Percentiles rank a stretch among this genome's conserved stretches.
phyloP scores from a whole-genome alignment of 2,888 invertebrate species.

The Caenorhabditis wallacei region DNA sequence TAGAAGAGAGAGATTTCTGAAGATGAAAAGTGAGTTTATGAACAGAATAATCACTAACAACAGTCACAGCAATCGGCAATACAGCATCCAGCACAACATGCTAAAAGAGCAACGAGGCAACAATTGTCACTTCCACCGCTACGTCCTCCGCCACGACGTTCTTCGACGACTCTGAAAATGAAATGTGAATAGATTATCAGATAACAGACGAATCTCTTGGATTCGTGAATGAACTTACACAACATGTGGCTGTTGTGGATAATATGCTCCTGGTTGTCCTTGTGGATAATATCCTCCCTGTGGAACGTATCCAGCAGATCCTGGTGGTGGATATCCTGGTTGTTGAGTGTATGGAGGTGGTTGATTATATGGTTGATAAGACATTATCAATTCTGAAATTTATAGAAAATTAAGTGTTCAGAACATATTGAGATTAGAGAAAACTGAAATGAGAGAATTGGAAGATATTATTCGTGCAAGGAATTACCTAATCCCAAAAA shows the following conservation, averaged over 20 bases:
- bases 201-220: too few relatives aligned
- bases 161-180: conserved; percentile 64
- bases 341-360: conserved; percentile 67
- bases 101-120: conserved; percentile 64
- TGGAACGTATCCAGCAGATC: conserved; percentile 62
- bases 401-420: not conserved
- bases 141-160: conserved; percentile 48
- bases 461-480: too few relatives aligned
- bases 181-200: too few relatives aligned
- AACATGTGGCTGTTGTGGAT: conserved; percentile 60
- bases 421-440: too few relatives aligned
- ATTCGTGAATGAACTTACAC: conserved; percentile 35
- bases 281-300: conserved; percentile 64
- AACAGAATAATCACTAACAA: conserved; percentile 27
- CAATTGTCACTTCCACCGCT: conserved; percentile 64
- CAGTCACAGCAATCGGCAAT: conserved; percentile 69
- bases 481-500: too few relatives aligned
- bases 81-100: conserved; percentile 69
- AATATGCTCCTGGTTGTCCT: conserved; percentile 49
- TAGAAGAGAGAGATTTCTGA: conserved; percentile 29
- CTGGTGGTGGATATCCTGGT: conserved; percentile 66
- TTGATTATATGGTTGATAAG: conserved; percentile 64
- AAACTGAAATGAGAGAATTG: too few relatives aligned
- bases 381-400: conserved; percentile 42
- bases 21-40: conserved; percentile 2